phyloP scores from a whole-genome alignment of 64 coral and sea anemone genomes.

The Montipora cactus region DNA sequence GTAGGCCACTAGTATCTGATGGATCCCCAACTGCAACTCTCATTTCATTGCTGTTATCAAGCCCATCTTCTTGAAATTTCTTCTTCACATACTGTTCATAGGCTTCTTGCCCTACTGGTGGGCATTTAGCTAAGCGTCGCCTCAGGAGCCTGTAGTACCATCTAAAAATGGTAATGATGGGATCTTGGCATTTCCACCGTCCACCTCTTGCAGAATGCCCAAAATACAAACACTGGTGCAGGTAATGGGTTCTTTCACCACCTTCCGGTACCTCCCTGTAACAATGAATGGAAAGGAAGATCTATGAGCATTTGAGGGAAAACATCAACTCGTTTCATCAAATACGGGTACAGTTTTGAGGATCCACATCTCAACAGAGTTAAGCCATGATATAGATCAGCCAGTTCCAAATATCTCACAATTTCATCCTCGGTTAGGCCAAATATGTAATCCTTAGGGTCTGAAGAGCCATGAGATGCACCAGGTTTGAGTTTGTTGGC shows the following conservation, averaged over 20 bases:
- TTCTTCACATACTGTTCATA: no score
- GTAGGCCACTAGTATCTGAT: no score
- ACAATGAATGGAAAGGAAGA: conserved; percentile 50
- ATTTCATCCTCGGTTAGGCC: neutral
- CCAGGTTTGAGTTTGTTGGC: conserved; percentile 50
- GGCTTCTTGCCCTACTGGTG: no score
- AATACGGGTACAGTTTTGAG: conserved; percentile 23
- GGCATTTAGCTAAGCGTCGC: no score
- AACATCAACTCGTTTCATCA: conserved; percentile 63
- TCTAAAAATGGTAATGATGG: no score
- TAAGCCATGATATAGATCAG: conserved; percentile 51
- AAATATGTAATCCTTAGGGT: conserved; percentile 38
- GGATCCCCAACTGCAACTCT: no score
- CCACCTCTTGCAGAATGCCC: no score
- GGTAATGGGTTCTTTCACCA: conserved; percentile 27
- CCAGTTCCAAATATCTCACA: conserved; percentile 40
- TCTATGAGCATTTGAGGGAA: conserved; percentile 31
- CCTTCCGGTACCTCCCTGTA: conserved; percentile 45
- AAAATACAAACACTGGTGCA: no score
- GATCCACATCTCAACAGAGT: conserved; percentile 32
- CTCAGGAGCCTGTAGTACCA: no score
- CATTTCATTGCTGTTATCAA: no score
- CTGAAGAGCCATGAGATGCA: conserved; percentile 16
- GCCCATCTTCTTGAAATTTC: no score
- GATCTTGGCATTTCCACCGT: no score